Conservation (phyloP, 1,140 invertebrate genomes). For the Elysia chlorotica region DNA sequence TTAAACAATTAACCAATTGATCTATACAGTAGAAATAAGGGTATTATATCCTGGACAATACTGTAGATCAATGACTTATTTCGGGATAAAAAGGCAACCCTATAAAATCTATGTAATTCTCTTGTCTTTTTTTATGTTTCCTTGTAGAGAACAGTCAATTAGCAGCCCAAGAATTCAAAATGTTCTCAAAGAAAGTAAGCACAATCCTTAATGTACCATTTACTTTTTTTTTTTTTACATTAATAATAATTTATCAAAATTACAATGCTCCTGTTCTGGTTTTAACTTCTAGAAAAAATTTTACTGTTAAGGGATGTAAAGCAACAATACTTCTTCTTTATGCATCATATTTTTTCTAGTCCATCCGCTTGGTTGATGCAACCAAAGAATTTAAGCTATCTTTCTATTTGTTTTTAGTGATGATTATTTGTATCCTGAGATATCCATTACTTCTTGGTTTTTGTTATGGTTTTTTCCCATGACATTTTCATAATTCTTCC, state of each 20-base stretch:
- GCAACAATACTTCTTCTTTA: neutral
- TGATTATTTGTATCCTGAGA: too few species aligned
- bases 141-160: slow-evolving; percentile 73
- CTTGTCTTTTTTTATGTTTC: too few species aligned
- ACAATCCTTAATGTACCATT: neutral
- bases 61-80: neutral
- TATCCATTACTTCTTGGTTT: too few species aligned
- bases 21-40: neutral
- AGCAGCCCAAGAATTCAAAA: slow-evolving; percentile 76
- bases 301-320: neutral
- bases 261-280: neutral
- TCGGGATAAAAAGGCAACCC: neutral
- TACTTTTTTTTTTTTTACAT: neutral
- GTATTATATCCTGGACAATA: neutral
- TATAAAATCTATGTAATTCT: too few species aligned
- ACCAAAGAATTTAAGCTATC: too few species aligned
- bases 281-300: neutral
- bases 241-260: slow-evolving; percentile 8
- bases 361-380: too few species aligned
- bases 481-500: too few species aligned
- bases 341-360: too few species aligned
- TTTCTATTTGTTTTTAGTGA: too few species aligned
- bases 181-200: slow-evolving; percentile 78
- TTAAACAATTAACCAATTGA: too few species aligned
- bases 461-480: too few species aligned